Evolutionary conservation across 1,140 invertebrate species (phyloP), one percentile per base, ranked within the genome.

Genomic region (Rhizoglyphus robini): DNA sequence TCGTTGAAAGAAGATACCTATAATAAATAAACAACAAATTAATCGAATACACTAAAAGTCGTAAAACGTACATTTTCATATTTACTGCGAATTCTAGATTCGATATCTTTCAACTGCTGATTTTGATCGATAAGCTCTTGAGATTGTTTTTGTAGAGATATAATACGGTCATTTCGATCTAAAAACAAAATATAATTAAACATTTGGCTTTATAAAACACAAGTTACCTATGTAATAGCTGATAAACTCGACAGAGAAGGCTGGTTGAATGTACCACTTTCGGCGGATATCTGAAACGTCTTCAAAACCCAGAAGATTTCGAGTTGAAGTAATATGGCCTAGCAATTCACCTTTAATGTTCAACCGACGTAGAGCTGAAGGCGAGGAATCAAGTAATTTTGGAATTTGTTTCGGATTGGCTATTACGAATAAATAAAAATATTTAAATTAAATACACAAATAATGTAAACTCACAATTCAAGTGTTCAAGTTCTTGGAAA

Each of bases 241-340:
- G 46, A 95, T 87, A 74, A 94, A 97, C 75, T 96, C 93, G 0
- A 94, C 87, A 61, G 85, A 91, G 65, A 85, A 90, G 0, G 91
- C 89, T 0, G 91, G 90, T 3, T 88, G 84, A 59, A 95, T 86
- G 73, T 95, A 88, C 86, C 91, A 94, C 71, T 94, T 94, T 72
- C 90, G 91, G 5, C 86, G 82, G 5, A 93, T 84, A 72, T 94
- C 89, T 0, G 84, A 83, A 2, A 91, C 74, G 2, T 86, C 84
- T 38, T 87, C 83, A 25, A 46, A 32, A 36, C 58, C 47, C 31
- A 70, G 67, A 82, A 80, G 4, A 83, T 86, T 67, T 4, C 68
- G 66, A 47, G 69, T 68, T n/a, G 2, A 20, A n/a, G 18, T n/a
- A 46, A 2, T n/a, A 46, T 95, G 82, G 1, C 90, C 92, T 84